phyloP scores from a whole-genome alignment of 1,140 invertebrate species.

The Dendrolimus kikuchii region DNA sequence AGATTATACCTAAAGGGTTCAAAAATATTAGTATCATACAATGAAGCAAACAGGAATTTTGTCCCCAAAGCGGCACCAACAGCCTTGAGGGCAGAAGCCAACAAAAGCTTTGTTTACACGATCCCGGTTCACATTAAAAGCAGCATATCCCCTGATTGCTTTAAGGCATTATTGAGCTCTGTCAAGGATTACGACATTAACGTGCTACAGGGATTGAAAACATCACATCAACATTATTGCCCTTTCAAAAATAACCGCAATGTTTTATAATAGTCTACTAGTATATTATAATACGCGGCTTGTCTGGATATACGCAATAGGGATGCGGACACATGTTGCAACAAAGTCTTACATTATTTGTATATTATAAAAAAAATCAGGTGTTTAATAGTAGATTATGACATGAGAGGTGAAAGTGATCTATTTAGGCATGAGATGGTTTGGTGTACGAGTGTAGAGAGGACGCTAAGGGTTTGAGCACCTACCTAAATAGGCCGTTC shows the following conservation, averaged over 20 bases:
- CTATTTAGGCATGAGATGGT: no score
- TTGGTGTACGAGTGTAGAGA: no score
- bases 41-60: neutral
- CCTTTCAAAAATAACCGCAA: conserved; percentile 6
- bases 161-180: conserved; percentile 38
- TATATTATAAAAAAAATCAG: no score
- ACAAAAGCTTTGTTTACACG: conserved; percentile 46
- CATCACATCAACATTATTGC: neutral
- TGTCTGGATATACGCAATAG: no score
- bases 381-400: no score
- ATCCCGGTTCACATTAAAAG: conserved; percentile 33
- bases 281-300: no score
- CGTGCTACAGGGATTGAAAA: neutral
- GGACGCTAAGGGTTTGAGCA: no score
- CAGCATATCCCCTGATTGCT: conserved; percentile 31
- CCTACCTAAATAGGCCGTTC: no score
- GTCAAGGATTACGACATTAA: conserved; percentile 34
- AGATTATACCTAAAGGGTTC: no score
- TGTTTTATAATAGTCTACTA: conserved; percentile 11
- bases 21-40: neutral
- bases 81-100: conserved; percentile 34
- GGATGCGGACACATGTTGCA: no score
- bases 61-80: neutral
- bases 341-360: no score
- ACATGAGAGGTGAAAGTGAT: no score